Conservation (phyloP, 1,140 invertebrate genomes). For the Nebria ingens region DNA sequence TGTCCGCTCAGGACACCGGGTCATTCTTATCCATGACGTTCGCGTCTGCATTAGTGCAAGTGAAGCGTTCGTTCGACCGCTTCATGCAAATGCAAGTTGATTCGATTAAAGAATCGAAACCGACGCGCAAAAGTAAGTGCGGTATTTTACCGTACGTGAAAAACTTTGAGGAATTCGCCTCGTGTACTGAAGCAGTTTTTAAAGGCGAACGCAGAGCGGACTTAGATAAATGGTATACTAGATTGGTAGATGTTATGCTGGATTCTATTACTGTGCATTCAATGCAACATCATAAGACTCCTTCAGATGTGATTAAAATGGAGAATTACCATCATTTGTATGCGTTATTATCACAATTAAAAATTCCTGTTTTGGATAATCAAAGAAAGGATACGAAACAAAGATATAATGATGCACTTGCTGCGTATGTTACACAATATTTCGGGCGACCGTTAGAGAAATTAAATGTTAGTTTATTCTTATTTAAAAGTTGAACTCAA, state of each 20-base stretch:
- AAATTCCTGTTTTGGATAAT: slow-evolving; percentile 80
- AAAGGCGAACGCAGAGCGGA: slow-evolving; percentile 84
- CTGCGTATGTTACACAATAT: slow-evolving; percentile 85
- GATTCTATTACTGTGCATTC: slow-evolving; percentile 71
- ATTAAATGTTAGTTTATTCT: slow-evolving; percentile 61
- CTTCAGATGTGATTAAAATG: slow-evolving; percentile 89
- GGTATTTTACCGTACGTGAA: slow-evolving; percentile 86
- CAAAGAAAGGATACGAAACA: slow-evolving; percentile 86
- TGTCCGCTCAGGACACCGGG: slow-evolving; percentile 82
- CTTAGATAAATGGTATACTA: slow-evolving; percentile 90
- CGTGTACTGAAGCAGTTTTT: slow-evolving; percentile 79
- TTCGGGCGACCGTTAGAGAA: slow-evolving; percentile 94
- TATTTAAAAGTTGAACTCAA: not conserved
- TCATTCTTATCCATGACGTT: slow-evolving; percentile 86
- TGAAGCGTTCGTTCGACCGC: slow-evolving; percentile 91
- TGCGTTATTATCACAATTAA: slow-evolving; percentile 76
- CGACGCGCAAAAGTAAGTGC: slow-evolving; percentile 64
- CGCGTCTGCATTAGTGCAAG: slow-evolving; percentile 77
- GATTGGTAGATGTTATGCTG: slow-evolving; percentile 78
- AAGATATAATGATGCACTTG: slow-evolving; percentile 82
- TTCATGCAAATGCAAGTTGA: slow-evolving; percentile 82
- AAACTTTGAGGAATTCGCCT: slow-evolving; percentile 86
- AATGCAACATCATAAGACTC: slow-evolving; percentile 85
- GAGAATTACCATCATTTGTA: slow-evolving; percentile 96
- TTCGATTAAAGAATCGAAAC: slow-evolving; percentile 69